These are phyloP conservation scores for Mesorhabditis spiculigera DNA, from an alignment of 2,888 invertebrate genomes.

Conservation along the genomic window DNA sequence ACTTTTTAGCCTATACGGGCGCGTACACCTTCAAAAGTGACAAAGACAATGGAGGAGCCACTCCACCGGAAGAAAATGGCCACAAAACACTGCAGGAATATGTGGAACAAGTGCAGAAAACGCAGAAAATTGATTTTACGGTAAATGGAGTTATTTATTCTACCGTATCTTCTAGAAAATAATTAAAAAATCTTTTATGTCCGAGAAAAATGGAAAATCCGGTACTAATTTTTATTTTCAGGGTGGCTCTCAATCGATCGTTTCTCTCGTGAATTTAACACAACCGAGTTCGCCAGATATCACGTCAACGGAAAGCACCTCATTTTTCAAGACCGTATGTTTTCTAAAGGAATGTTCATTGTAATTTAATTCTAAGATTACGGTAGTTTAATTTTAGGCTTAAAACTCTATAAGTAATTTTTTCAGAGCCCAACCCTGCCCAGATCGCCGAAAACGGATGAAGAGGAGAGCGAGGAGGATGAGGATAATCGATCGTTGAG, in stretches of 20 bases:
- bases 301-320: slow-evolving; percentile 19
- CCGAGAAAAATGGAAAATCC: no score
- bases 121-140: slow-evolving; percentile 39
- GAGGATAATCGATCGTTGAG: slow-evolving; percentile 36
- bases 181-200: no score
- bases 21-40: slow-evolving; percentile 26
- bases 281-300: slow-evolving; percentile 23
- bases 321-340: slow-evolving; percentile 16
- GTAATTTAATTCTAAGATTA: no score
- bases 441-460: slow-evolving; percentile 8
- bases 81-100: slow-evolving; percentile 54
- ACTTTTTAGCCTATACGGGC: slow-evolving; percentile 47
- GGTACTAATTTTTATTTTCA: slow-evolving; percentile 14
- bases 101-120: slow-evolving; percentile 52
- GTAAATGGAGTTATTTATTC: no score
- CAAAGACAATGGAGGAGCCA: slow-evolving; percentile 12
- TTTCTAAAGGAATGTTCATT: no score
- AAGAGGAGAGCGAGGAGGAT: slow-evolving; percentile 32
- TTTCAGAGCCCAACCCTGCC: no score
- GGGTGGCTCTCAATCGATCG: slow-evolving; percentile 53
- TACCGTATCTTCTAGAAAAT: no score
- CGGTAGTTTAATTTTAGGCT: no score
- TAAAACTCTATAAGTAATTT: no score
- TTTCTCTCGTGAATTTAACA: slow-evolving; percentile 45
- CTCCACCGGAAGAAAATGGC: slow-evolving; percentile 20